Conservation (phyloP, 2,113 vertebrate species). For the Uropsilus gracilis region DNA sequence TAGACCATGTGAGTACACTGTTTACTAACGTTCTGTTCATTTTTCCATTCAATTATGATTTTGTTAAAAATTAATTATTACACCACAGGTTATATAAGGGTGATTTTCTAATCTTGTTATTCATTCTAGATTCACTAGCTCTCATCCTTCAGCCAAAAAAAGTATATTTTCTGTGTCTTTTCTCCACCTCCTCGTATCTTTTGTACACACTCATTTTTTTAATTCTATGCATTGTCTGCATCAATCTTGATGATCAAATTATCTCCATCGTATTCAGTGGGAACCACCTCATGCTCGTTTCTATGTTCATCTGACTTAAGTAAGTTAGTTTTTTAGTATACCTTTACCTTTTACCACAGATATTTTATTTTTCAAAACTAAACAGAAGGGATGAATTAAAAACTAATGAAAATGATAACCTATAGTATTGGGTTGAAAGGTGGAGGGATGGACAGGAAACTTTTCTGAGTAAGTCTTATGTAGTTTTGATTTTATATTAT, state of each 20-base stretch:
- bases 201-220: conserved; percentile 8
- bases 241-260: not conserved
- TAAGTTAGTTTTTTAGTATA: not conserved
- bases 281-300: not conserved
- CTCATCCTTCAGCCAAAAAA: not conserved
- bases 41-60: not conserved
- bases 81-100: not conserved
- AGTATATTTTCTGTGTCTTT: not conserved
- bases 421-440: not conserved
- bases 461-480: not conserved
- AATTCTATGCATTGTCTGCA: not conserved
- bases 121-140: not conserved
- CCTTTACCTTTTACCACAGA: not conserved
- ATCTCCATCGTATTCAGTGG: not conserved
- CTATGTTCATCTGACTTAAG: not conserved
- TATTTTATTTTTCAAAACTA: not conserved
- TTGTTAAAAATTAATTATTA: not conserved
- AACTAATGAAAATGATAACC: not conserved
- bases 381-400: not conserved
- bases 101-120: not conserved
- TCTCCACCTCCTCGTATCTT: not conserved
- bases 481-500: not conserved
- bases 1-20: not conserved
- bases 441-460: not conserved
- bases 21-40: not conserved